Percentiles rank a stretch among this genome's conserved stretches.
phyloP scores from a whole-genome alignment of 2,888 invertebrate species.

The Lumbricus terrestris region DNA sequence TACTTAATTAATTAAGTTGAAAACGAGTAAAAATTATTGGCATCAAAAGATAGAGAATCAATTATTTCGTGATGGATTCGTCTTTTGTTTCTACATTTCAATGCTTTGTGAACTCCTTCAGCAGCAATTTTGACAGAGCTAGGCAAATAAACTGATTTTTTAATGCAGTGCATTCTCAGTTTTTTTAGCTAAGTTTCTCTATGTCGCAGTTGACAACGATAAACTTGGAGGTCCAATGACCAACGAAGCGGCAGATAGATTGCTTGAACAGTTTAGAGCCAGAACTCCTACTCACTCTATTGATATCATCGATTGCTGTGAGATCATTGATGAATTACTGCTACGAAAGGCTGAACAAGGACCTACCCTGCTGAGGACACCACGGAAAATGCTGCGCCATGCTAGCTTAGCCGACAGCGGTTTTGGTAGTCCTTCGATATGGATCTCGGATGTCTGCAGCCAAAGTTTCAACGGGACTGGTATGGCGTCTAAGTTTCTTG shows the following conservation, averaged over 20 bases:
- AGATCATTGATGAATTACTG: neutral
- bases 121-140: no score
- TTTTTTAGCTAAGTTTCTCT: neutral
- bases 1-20: neutral
- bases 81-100: neutral
- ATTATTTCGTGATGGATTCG: neutral
- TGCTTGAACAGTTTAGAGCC: neutral
- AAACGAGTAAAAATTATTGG: neutral
- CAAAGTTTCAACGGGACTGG: neutral
- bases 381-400: constrained; percentile 4
- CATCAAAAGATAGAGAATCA: neutral
- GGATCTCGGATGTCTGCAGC: neutral
- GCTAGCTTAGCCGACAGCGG: constrained; percentile 7
- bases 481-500: neutral
- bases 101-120: no score
- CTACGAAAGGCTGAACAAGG: neutral
- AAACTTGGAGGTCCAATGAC: neutral
- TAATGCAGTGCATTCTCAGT: neutral
- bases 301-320: neutral
- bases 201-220: constrained; percentile 14
- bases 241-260: neutral
- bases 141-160: constrained; percentile 3
- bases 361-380: neutral
- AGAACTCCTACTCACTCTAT: neutral
- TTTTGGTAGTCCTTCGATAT: neutral